A percentile compares a stretch with the other conserved stretches of the same genome.
phyloP scores from a whole-genome alignment of 2,113 vertebrate species.

The Chauna torquata region DNA sequence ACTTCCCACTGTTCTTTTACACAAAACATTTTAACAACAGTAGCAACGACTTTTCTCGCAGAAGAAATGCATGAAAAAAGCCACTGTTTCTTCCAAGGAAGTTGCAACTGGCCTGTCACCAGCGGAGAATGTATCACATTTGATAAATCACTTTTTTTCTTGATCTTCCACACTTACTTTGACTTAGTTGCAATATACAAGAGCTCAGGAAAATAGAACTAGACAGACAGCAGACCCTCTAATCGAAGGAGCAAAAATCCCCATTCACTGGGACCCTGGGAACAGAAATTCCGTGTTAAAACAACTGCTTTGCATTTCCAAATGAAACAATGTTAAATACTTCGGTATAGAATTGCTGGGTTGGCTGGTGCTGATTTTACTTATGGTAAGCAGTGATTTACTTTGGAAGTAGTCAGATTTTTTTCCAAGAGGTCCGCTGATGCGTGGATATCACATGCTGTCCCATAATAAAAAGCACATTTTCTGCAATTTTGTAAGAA shows the following conservation, averaged over 20 bases:
- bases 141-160: not conserved
- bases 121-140: not conserved
- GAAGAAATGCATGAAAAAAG: not conserved
- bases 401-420: not conserved
- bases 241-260: not conserved
- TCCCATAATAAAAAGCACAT: not conserved
- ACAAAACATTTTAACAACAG: not conserved
- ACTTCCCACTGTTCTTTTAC: not conserved
- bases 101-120: not conserved
- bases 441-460: not conserved
- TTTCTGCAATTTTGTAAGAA: not conserved
- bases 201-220: not conserved
- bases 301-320: slow-evolving; percentile 38
- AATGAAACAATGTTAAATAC: not conserved
- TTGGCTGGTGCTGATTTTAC: not conserved
- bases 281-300: not conserved
- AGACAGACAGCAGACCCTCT: not conserved
- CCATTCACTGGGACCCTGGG: not conserved
- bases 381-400: not conserved
- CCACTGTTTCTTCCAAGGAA: not conserved
- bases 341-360: not conserved
- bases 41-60: not conserved
- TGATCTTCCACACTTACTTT: not conserved
- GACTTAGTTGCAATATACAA: not conserved
- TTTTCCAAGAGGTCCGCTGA: not conserved